phyloP scores from a whole-genome alignment of 1,140 invertebrate species.

The Xylocopa sonorina region DNA sequence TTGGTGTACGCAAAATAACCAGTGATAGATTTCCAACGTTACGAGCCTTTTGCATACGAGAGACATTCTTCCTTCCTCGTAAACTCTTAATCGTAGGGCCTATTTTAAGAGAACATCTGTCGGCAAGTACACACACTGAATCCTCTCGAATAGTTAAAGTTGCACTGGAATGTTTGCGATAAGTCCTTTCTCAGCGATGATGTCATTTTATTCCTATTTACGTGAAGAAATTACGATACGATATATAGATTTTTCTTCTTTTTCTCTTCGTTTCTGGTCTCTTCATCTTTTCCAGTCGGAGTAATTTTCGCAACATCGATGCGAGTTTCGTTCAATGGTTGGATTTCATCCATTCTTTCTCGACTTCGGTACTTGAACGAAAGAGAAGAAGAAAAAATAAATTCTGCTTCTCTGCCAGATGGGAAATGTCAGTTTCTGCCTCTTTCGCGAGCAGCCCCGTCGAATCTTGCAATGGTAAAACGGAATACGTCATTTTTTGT shows the following conservation, averaged over 20 bases:
- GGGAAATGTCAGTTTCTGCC: slow-evolving; percentile 29
- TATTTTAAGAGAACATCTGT: slow-evolving; percentile 38
- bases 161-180: no score
- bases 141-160: no score
- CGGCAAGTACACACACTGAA: not conserved
- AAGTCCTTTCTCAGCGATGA: slow-evolving; percentile 10
- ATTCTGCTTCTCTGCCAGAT: slow-evolving; percentile 29
- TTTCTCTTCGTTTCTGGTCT: no score
- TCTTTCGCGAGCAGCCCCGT: slow-evolving; percentile 12
- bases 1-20: not conserved
- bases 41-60: not conserved
- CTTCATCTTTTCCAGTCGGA: no score
- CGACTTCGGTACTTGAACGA: no score
- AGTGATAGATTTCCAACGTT: slow-evolving; percentile 1
- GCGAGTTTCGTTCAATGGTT: not conserved
- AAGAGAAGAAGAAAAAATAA: slow-evolving; percentile 62
- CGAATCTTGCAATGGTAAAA: no score
- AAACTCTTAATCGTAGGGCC: not conserved
- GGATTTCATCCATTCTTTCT: no score
- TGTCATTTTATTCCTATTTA: not conserved
- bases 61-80: not conserved
- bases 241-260: no score
- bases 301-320: not conserved
- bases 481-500: not conserved
- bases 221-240: no score